Evolutionary conservation across 2,113 vertebrate genomes (phyloP), one percentile per base, ranked within the genome.

Genomic region (Gopherus flavomarginatus): DNA sequence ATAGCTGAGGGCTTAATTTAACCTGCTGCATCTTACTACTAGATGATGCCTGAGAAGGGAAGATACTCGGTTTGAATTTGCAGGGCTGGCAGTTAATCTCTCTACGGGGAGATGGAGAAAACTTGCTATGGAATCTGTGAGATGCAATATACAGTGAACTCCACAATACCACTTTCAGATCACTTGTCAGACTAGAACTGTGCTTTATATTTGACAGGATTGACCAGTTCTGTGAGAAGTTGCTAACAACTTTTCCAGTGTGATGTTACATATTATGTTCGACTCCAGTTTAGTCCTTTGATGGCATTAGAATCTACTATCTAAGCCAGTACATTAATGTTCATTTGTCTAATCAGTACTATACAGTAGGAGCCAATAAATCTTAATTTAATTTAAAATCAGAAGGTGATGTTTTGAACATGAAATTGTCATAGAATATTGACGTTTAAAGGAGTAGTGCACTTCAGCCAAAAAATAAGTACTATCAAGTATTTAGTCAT

Each of bases 401-500:
- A 96, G 89, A 95, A 94, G 91, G 84, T 92, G 81, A 89, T 92
- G 95, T 93, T 96, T 97, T 97, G 97, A 97, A 96, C 79, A 81
- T 97, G 90, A n/a, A 93, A 89, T 94, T 96, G 95, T 87, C 97
- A 95, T 97, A 94, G 97, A 96, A 47, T 97, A 96, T 94, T 92
- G 84, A 84, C 38, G 80, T 93, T 91, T 93, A 88, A 89, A 88
- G 88, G 90, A 96, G 90, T 93, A 94, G 94, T 96, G 96, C 97
- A 96, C 91, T 91, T 69, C 91, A 95, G 92, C 77, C 90, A 96
- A 96, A 96, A 97, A 92, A 86, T 91, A 96, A 95, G 83, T 91
- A 94, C 97, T 97, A 95, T 95, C 87, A 54, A n/a, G 56, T 95
- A 95, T 90, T 93, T 97, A 97, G 97, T 98, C 96, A 94, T 54